Conservation (phyloP, 2,888 invertebrate genomes). For the Cosmia pyralina region DNA sequence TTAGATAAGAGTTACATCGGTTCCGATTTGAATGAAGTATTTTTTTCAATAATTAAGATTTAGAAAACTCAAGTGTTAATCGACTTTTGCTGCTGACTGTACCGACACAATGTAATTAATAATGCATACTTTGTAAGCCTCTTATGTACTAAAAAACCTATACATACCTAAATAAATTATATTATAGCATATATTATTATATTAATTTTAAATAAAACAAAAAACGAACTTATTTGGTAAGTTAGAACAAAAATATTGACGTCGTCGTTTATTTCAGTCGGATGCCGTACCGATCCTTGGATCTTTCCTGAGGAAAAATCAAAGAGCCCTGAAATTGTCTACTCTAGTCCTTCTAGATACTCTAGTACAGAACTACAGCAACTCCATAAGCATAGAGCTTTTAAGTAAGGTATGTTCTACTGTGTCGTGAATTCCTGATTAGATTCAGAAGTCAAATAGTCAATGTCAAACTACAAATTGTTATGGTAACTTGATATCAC, state of each 20-base stretch:
- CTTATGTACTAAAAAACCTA: no score
- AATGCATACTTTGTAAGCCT: no score
- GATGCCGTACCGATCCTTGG: slow-evolving; percentile 98
- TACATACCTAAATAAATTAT: no score
- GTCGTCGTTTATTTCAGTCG: slow-evolving; percentile 86
- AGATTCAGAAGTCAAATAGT: background rate
- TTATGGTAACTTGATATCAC: no score
- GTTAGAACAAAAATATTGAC: background rate
- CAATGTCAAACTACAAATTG: no score
- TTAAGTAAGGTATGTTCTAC: slow-evolving; percentile 91
- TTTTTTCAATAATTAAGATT: no score
- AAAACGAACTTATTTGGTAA: background rate
- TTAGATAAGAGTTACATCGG: no score
- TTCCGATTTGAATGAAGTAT: no score
- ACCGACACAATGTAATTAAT: no score
- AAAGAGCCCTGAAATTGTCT: slow-evolving; percentile 97
- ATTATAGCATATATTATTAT: slow-evolving; percentile 1
- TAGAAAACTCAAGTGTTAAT: no score
- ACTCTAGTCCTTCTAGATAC: slow-evolving; percentile 97
- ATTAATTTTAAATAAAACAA: background rate
- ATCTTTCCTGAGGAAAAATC: slow-evolving; percentile 98
- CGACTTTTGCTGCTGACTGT: no score
- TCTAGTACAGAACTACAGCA: slow-evolving; percentile 96
- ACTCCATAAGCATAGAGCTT: slow-evolving; percentile 92
- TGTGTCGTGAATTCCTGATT: background rate